phyloP scores from a whole-genome alignment of 2,888 invertebrate species.

The Lasioglossum leucozonium region DNA sequence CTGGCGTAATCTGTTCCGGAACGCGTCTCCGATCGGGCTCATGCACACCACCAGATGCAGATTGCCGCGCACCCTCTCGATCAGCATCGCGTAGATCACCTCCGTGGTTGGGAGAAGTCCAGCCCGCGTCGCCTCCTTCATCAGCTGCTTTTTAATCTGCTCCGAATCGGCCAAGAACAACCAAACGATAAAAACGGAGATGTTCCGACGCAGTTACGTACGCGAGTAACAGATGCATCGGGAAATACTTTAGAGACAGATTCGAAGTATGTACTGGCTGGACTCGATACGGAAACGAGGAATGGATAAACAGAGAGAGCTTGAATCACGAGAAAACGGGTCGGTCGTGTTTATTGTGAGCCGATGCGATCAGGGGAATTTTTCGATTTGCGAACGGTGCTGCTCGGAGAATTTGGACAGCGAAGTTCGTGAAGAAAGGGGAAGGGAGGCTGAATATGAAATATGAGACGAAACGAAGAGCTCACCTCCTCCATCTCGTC shows the following conservation, averaged over 20 bases:
- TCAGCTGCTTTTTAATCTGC: conserved; percentile 87
- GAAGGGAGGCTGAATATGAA: background rate
- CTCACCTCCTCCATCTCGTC: conserved; percentile 95
- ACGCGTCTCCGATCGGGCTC: conserved; percentile 94
- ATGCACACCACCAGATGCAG: conserved; percentile 94
- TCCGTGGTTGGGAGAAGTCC: conserved; percentile 88
- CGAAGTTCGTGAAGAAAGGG: background rate
- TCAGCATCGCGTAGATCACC: conserved; percentile 90
- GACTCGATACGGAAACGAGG: conserved; percentile 9
- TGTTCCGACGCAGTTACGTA: background rate
- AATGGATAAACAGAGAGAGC: background rate
- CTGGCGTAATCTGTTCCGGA: conserved; percentile 93
- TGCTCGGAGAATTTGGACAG: too few species aligned
- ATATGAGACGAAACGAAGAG: background rate
- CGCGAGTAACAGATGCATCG: background rate
- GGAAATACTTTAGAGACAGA: background rate
- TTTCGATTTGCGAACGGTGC: too few species aligned
- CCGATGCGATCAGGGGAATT: background rate
- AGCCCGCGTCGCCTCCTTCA: conserved; percentile 86
- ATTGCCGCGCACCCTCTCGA: conserved; percentile 91
- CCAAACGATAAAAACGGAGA: background rate
- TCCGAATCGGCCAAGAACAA: background rate
- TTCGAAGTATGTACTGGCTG: conserved; percentile 17
- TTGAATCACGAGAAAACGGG: background rate
- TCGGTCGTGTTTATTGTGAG: background rate